A percentile compares a stretch with the other conserved stretches of the same genome.
Conservation (phyloP, 2,113 vertebrate genomes). For the Ascaphus truei region DNA sequence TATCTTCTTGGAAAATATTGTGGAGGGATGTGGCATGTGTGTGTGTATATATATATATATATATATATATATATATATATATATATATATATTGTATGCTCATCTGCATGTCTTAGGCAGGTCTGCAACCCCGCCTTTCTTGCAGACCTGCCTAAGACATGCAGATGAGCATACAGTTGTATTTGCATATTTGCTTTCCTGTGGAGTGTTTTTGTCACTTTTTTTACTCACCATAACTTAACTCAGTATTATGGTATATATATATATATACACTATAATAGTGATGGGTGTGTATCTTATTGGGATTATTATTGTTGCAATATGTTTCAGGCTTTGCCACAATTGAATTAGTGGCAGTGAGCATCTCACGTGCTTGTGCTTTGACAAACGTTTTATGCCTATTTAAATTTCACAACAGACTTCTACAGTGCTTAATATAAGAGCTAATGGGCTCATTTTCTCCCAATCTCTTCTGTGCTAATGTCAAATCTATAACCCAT, state of each 20-base stretch:
- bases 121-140: no score
- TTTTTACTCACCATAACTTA: no score
- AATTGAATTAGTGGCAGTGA: neutral
- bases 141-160: no score
- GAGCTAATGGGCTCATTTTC: no score
- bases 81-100: neutral
- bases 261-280: neutral
- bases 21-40: neutral
- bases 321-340: neutral
- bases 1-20: neutral
- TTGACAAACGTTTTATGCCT: neutral
- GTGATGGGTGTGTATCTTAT: conserved; percentile 4
- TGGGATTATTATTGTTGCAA: neutral
- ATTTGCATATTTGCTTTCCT: no score
- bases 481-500: no score
- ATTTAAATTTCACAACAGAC: neutral
- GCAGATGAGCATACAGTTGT: no score
- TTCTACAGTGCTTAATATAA: neutral
- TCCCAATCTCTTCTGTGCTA: neutral
- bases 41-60: neutral
- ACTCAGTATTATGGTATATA: no score
- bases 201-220: no score
- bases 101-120: no score
- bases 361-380: neutral
- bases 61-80: neutral